Evolutionary conservation across 2,113 vertebrate species (phyloP), one percentile per base, ranked within the genome.

Genomic region (Mustelus asterias): DNA sequence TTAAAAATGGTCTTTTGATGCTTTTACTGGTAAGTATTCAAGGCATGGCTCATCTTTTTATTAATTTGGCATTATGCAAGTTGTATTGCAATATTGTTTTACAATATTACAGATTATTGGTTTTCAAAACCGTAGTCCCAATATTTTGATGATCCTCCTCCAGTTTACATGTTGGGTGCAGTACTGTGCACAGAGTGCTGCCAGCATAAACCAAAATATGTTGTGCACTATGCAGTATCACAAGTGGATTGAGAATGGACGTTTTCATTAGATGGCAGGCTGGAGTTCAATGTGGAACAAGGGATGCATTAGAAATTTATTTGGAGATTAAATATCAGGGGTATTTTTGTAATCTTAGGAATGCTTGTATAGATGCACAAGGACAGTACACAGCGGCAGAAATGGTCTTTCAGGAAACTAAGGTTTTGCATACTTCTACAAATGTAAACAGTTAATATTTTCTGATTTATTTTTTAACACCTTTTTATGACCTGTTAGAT

Each of bases 321-420:
- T 54, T 95, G 69, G 94, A 54, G 67, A 33, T 95, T 95, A 70
- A 72, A 76, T 72, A 72, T 95, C 65, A 72, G 70, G 69, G 94
- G 94, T 70, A 95, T 70, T 54, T 95, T 95, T 70, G 67, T 76
- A 95, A 95, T 70, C 67, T 95, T 48, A 95, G 94, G 69, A 72
- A 95, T 72, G 69, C 94, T 70, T 95, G 24, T 95, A 72, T 72
- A 95, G 94, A 95, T 95, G 69, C 26, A 95, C 94, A 95, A 95
- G 67, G 94, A 95, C 69, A 95, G 94, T 95, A 95, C 65, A 76
- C 94, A 95, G 67, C 54, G 37, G 69, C 94, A 72, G 94, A 70
- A 72, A 72, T 54, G 69, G 69, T 44, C 44, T 95, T 70, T 95
- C 94, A 72, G 41, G 94, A 76, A 95, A 76, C 88, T 72, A 95